Conservation (phyloP, 92 coral and sea anemone species). For the Epizoanthus illoricatus region DNA sequence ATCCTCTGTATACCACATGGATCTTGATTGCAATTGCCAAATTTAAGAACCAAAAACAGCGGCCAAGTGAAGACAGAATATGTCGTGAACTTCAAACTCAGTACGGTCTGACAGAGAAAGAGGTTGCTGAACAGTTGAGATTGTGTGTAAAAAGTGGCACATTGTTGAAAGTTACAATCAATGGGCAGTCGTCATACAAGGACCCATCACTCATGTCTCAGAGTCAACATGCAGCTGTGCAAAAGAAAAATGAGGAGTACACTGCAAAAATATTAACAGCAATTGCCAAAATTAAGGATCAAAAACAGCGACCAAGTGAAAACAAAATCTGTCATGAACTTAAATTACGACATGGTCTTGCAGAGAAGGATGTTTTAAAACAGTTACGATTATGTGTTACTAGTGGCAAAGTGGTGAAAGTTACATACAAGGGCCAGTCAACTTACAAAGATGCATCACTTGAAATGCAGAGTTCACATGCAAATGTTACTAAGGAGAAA, state of each 20-base stretch:
- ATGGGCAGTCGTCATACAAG: constrained; percentile 78
- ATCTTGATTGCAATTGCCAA: constrained; percentile 85
- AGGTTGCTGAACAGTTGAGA: constrained; percentile 74
- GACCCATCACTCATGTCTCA: constrained; percentile 66
- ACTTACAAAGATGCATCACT: constrained; percentile 63
- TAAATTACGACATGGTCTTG: constrained; percentile 75
- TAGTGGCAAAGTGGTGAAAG: constrained; percentile 78
- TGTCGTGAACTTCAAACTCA: constrained; percentile 72
- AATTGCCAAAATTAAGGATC: constrained; percentile 84
- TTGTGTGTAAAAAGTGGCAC: constrained; percentile 79
- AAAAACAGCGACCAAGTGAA: constrained; percentile 95
- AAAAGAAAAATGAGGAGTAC: constrained; percentile 44
- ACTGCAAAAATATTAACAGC: constrained; percentile 52
- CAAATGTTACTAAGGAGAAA: not conserved
- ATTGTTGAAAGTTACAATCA: constrained; percentile 70
- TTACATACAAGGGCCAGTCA: constrained; percentile 69
- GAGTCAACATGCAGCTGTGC: constrained; percentile 46
- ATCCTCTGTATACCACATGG: constrained; percentile 78
- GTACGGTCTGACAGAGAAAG: constrained; percentile 65
- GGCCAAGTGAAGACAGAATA: constrained; percentile 91
- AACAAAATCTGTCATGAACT: constrained; percentile 83
- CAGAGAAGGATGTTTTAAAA: constrained; percentile 56
- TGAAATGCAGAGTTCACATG: constrained; percentile 43
- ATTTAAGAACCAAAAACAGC: constrained; percentile 87
- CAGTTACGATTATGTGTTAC: constrained; percentile 79